Conservation (phyloP, 2,797 vertebrate species). For the Hapalemur alaotrensis region DNA sequence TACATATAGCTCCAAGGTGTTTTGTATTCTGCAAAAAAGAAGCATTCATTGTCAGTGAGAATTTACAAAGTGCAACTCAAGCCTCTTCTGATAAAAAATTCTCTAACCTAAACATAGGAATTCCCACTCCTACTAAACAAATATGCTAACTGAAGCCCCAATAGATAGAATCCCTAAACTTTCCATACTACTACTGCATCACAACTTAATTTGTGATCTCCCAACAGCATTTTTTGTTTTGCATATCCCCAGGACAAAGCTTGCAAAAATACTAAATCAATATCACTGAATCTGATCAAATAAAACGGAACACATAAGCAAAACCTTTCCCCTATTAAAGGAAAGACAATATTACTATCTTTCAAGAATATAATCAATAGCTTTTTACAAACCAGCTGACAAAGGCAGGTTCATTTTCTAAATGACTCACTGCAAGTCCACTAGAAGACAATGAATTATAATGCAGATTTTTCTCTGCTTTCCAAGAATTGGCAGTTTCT, state of each 20-base stretch:
- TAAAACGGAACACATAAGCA: slow-evolving; percentile 52
- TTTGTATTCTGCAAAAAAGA: neutral
- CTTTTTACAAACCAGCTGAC: slow-evolving; percentile 48
- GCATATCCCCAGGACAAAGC: slow-evolving; percentile 40
- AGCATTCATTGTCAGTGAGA: neutral
- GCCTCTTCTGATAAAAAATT: slow-evolving; percentile 21
- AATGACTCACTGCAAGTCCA: slow-evolving; percentile 31
- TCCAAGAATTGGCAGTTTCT: slow-evolving; percentile 55
- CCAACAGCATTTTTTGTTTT: slow-evolving; percentile 30
- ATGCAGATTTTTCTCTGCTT: neutral
- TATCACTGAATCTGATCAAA: slow-evolving; percentile 42
- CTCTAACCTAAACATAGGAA: neutral
- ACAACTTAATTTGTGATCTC: slow-evolving; percentile 44
- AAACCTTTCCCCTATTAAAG: slow-evolving; percentile 21
- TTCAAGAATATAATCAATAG: slow-evolving; percentile 66
- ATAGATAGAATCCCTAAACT: neutral
- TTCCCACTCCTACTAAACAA: slow-evolving; percentile 9
- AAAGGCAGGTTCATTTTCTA: slow-evolving; percentile 59
- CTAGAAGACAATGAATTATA: slow-evolving; percentile 50
- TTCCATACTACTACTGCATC: neutral
- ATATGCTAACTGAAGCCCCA: slow-evolving; percentile 29
- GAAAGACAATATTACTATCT: slow-evolving; percentile 49
- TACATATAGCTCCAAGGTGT: neutral
- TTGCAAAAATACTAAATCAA: slow-evolving; percentile 59
- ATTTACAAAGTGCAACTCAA: slow-evolving; percentile 25